Evolutionary conservation across 2,797 vertebrate genomes (phyloP).

Genomic region (Microctenopoma steveboyesi): DNA sequence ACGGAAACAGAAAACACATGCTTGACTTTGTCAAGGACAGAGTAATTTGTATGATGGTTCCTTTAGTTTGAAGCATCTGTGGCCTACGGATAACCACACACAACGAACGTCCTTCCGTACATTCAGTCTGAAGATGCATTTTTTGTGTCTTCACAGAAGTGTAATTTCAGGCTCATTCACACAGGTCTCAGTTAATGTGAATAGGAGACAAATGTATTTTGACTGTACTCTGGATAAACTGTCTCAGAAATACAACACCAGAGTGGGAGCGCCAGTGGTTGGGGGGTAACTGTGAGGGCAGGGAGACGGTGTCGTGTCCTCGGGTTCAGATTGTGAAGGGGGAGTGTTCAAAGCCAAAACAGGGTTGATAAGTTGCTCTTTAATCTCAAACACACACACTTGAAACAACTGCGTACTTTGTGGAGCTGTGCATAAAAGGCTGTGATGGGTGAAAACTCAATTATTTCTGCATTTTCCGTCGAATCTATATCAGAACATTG

Average conservation of each 20-base stretch:
- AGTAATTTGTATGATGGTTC: neutral
- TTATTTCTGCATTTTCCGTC: slow-evolving; percentile 62
- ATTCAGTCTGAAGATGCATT: neutral
- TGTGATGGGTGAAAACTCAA: slow-evolving; percentile 58
- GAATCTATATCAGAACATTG: slow-evolving; percentile 54
- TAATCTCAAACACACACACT: slow-evolving; percentile 44
- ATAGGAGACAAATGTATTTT: slow-evolving; percentile 10
- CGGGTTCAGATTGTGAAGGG: slow-evolving; percentile 3
- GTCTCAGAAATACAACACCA: slow-evolving; percentile 4
- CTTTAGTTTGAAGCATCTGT: neutral
- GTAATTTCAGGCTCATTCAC: neutral
- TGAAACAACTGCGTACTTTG: slow-evolving; percentile 43
- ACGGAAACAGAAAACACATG: neutral
- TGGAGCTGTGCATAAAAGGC: slow-evolving; percentile 32
- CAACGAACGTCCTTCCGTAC: slow-evolving; percentile 3
- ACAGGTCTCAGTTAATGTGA: slow-evolving; percentile 3
- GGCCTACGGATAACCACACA: neutral
- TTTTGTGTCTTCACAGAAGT: slow-evolving; percentile 3
- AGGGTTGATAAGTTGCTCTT: slow-evolving; percentile 24
- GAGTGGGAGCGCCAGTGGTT: slow-evolving; percentile 4
- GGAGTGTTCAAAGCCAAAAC: slow-evolving; percentile 19
- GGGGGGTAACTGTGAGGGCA: slow-evolving; percentile 25
- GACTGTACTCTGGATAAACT: neutral
- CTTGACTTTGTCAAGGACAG: slow-evolving; percentile 7
- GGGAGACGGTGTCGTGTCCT: neutral